Evolutionary conservation across 2,888 invertebrate species (phyloP), one percentile per base, ranked within the genome.

Genomic region (Drosophila conformis): DNA sequence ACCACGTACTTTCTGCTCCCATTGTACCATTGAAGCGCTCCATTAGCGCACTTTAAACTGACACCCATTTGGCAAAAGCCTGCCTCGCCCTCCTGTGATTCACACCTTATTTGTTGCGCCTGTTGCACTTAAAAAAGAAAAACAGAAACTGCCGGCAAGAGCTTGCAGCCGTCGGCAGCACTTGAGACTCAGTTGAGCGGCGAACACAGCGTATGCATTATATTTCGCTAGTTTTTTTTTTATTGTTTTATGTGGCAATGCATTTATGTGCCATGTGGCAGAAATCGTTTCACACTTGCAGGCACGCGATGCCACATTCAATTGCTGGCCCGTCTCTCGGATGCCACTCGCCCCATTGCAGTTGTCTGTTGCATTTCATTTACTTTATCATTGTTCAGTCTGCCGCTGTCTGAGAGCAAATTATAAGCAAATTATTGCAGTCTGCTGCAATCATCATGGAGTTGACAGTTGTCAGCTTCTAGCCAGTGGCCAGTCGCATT

Each of bases 371-470:
- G 84, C 84, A 77, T 80, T 81, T 74, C 73, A 81, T 83, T 77
- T 74, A 84, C 83, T 87, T 81, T 73, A 81, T 83, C 81, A 82
- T 83, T 87, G 84, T 67, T 76, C 82, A 80, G 70, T 73, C 62
- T 48, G 60, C 31, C 42, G 13, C 35, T 10, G 36, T n/a, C 18
- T 38, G 38, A 42, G 33, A 60, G 79, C 81, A 81, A 83, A 85
- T 84, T 85, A 87, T 87, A 78, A 87, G 84, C 85, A 85, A 87
- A 85, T 85, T 85, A 85, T 85, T 87, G 84, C 73, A 77, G 70
- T 69, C 63, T 59, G 72, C 78, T 83, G 81, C 71, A 84, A 84
- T 87, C 87, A 85, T 80, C 75, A 72, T 66, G 67, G 54, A 71
- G 69, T 68, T 29, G 36, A 21, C 5, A 13, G 48, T 58, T 27